Conservation (phyloP, 2,113 vertebrate species). For the Butastur rufipennis region DNA sequence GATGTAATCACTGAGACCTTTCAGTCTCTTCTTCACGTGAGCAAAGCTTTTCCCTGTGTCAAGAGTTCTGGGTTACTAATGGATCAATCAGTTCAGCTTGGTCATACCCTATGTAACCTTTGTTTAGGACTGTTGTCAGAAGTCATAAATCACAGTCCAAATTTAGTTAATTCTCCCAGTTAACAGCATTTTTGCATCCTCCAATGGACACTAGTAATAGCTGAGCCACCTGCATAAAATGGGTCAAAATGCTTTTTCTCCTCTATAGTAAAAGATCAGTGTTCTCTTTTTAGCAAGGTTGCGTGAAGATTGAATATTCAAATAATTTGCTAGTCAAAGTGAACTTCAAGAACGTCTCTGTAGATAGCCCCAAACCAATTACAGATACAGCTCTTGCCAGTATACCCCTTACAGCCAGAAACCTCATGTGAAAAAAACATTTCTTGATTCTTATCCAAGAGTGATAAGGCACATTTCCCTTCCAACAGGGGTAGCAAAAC, state of each 20-base stretch:
- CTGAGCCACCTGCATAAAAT: neutral
- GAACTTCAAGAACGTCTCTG: neutral
- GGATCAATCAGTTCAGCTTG: neutral
- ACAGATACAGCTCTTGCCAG: neutral
- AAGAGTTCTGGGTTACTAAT: neutral
- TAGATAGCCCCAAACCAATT: neutral
- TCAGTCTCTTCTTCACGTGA: neutral
- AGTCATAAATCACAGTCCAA: constrained; percentile 12
- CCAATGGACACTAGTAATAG: neutral
- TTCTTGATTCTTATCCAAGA: neutral
- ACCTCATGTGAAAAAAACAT: neutral
- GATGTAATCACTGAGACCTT: neutral
- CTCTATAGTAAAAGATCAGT: neutral
- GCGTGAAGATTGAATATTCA: neutral
- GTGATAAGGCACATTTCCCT: neutral
- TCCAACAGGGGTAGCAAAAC: neutral
- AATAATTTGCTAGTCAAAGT: neutral
- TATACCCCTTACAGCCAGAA: neutral
- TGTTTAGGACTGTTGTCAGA: neutral
- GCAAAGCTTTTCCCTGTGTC: neutral
- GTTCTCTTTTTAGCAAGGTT: neutral
- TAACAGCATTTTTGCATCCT: neutral
- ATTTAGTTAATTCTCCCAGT: constrained; percentile 5
- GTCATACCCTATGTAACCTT: neutral
- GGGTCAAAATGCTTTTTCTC: neutral